Conservation (phyloP, 2,888 invertebrate species). For the Pristionchus mayeri region DNA sequence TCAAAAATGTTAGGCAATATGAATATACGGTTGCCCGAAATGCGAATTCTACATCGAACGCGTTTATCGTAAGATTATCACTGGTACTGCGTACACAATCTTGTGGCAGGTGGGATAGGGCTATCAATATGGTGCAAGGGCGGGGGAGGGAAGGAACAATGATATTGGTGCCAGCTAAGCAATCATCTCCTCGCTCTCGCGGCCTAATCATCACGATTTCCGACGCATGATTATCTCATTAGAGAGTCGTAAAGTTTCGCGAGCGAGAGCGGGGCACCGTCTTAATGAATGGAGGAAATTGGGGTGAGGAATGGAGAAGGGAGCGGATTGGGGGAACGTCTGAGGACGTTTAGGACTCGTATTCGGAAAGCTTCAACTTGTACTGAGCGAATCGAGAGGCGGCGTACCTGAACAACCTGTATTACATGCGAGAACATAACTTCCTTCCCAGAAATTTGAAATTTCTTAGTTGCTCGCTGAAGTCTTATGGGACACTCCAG, state of each 20-base stretch:
- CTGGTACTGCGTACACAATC: not conserved
- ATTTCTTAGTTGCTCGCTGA: too few relatives aligned
- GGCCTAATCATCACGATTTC: constrained; percentile 21
- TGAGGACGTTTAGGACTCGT: constrained; percentile 14
- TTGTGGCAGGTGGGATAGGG: not conserved
- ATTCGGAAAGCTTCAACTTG: constrained; percentile 20
- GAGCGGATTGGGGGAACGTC: not conserved
- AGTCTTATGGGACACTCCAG: too few relatives aligned
- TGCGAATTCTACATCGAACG: too few relatives aligned
- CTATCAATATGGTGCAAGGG: not conserved
- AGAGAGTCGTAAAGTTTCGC: constrained; percentile 49
- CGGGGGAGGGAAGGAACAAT: not conserved
- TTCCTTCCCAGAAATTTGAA: too few relatives aligned
- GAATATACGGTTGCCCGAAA: too few relatives aligned
- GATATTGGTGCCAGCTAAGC: constrained; percentile 37
- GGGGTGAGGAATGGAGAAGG: not conserved
- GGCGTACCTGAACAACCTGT: constrained; percentile 15
- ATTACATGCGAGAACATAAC: too few relatives aligned
- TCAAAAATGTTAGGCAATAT: too few relatives aligned
- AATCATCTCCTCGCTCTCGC: constrained; percentile 7
- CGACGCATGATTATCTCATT: constrained; percentile 50
- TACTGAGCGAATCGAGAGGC: constrained; percentile 24
- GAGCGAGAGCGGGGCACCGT: constrained; percentile 5
- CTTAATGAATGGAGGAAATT: constrained; percentile 36
- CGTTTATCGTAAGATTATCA: too few relatives aligned